phyloP scores from a whole-genome alignment of 2,113 vertebrate genomes.

The Microcebus jonahi region DNA sequence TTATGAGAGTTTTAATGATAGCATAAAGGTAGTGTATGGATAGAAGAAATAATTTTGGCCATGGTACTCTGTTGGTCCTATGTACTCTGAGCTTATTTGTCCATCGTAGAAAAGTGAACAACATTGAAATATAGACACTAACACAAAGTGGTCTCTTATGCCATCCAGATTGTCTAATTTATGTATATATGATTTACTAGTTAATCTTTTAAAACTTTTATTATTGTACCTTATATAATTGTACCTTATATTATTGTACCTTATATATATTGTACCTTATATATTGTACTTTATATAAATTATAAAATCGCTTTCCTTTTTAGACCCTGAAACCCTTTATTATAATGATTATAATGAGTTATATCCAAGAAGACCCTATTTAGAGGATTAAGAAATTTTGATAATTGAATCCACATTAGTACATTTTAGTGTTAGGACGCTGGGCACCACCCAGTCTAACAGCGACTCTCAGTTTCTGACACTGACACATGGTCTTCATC shows the following conservation, averaged over 20 bases:
- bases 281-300: no score
- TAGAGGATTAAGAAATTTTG: background rate
- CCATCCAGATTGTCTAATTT: background rate
- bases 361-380: background rate
- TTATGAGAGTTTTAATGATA: background rate
- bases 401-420: background rate
- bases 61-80: background rate
- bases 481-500: background rate
- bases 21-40: background rate
- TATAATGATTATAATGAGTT: background rate
- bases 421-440: background rate
- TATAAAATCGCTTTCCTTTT: background rate
- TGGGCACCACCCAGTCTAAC: background rate
- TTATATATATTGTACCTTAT: no score
- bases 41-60: background rate
- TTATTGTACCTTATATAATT: background rate
- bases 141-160: background rate
- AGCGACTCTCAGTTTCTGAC: background rate
- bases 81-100: background rate
- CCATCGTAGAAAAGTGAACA: background rate
- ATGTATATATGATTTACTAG: background rate
- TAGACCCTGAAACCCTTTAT: background rate
- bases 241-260: background rate
- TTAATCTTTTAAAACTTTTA: background rate
- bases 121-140: background rate